Percentiles rank a stretch among this genome's conserved stretches.
phyloP scores from a whole-genome alignment of 2,113 vertebrate genomes.

The Theristicus caerulescens region DNA sequence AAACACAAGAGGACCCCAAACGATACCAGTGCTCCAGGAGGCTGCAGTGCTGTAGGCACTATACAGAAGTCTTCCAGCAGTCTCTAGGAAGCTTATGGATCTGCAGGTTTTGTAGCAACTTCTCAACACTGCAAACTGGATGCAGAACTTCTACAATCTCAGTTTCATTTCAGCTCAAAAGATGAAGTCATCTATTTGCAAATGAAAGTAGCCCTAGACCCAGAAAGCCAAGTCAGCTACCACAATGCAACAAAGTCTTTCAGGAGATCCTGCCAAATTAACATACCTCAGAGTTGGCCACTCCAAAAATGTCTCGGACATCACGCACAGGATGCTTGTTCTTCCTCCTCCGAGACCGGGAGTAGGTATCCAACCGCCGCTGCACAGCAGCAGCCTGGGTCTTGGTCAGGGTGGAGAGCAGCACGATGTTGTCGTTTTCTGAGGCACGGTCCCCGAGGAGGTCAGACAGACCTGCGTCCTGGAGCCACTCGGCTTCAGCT shows the following conservation, averaged over 20 bases:
- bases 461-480: conserved; percentile 81
- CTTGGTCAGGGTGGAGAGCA: conserved; percentile 87
- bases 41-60: background rate
- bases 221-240: background rate
- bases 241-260: background rate
- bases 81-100: fast-evolving
- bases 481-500: conserved; percentile 87
- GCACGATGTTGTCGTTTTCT: conserved; percentile 75
- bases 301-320: conserved; percentile 83
- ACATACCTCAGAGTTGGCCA: conserved; percentile 64
- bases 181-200: background rate
- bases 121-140: fast-evolving
- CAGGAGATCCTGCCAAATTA: background rate
- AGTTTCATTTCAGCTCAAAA: background rate
- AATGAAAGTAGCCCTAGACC: background rate
- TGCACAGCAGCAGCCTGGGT: conserved; percentile 87
- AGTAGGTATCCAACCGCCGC: conserved; percentile 82
- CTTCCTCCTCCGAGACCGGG: conserved; percentile 78
- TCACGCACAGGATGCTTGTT: conserved; percentile 80
- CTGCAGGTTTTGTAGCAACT: background rate
- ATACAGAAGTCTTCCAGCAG: fast-evolving
- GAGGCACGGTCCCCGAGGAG: conserved; percentile 77
- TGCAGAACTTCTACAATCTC: background rate
- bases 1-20: conserved; percentile 45
- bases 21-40: fast-evolving